Evolutionary conservation across 2,113 vertebrate species (phyloP).

Genomic region (Elephas maximus): DNA sequence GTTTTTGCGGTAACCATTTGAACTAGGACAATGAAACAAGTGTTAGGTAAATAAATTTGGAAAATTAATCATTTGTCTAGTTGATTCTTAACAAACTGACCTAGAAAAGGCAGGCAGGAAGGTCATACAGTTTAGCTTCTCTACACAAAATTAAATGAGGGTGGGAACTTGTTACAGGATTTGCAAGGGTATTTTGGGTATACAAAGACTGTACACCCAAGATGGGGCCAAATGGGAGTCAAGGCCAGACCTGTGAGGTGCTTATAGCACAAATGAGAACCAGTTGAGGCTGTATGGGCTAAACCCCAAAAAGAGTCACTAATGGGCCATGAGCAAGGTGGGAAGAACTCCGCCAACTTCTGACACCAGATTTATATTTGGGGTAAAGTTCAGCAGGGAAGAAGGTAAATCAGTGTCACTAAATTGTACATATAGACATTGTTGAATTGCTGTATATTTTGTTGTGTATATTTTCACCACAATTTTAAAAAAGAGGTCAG

Average conservation of each 20-base stretch:
- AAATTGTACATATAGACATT: background rate
- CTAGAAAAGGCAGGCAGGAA: background rate
- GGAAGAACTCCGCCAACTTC: background rate
- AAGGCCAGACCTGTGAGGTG: background rate
- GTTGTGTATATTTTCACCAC: background rate
- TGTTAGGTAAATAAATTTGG: background rate
- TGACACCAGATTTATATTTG: background rate
- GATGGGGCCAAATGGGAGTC: background rate
- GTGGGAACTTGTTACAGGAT: background rate
- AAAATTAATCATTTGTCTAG: background rate
- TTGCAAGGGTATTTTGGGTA: too few species aligned
- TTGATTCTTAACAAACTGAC: background rate
- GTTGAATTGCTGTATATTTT: background rate
- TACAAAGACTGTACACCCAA: background rate
- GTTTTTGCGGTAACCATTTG: background rate
- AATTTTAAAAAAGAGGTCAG: background rate
- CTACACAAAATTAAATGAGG: background rate
- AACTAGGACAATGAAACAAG: background rate
- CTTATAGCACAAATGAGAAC: background rate
- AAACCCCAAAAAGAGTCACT: background rate
- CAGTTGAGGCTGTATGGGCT: background rate
- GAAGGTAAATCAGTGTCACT: background rate
- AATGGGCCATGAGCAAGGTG: background rate
- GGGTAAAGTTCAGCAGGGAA: background rate
- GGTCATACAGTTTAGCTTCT: background rate